Base-by-base conservation (phyloP, 2,797 vertebrate genomes). In the Xenopus petersii region DNA sequence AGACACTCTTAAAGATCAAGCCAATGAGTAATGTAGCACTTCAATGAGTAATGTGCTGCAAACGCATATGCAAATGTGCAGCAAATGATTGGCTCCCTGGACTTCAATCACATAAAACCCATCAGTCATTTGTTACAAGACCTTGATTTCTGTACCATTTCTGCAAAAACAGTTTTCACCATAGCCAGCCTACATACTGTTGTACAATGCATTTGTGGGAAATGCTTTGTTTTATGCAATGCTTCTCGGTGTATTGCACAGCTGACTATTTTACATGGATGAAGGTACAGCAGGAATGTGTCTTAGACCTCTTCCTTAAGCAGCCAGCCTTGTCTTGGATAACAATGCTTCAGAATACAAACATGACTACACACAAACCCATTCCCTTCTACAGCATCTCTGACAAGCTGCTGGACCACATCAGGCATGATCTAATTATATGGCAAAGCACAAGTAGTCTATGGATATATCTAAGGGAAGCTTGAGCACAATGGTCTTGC, bases 371-470 rank as follows among this genome's bases (percentile, higher is more conserved):
- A 80, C 51, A 59, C 30, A 69, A 21, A 21, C 67, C 64, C 17
- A 42, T 81, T 68, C 71, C 80, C 81, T 58, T 79, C 80, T 72
- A 77, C 64, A 81, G 81, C 79, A 71, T 80, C 84, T 80, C 76
- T 75, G 81, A 80, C 74, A 70, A 75, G 75, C 65, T 87, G 80
- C 81, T 83, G 86, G 77, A 80, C 79, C 79, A 51, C 78, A 79
- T 73, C 75, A 86, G 79, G 80, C 76, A 81, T 81, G 75, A 77
- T 80, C 68, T 81, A 81, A 82, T 67, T 81, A 79, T 82, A 84
- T 82, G 82, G 75, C 80, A 60, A 82, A 79, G 75, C 73, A 81
- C 84, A 86, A 80, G 78, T 80, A 74, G 74, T 71, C 78, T 67
- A 81, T 77, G 76, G 81, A 79, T 79, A 74, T 80, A 82, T 76